Base-by-base conservation (phyloP, 2,113 vertebrate genomes). In the Rostratula benghalensis region DNA sequence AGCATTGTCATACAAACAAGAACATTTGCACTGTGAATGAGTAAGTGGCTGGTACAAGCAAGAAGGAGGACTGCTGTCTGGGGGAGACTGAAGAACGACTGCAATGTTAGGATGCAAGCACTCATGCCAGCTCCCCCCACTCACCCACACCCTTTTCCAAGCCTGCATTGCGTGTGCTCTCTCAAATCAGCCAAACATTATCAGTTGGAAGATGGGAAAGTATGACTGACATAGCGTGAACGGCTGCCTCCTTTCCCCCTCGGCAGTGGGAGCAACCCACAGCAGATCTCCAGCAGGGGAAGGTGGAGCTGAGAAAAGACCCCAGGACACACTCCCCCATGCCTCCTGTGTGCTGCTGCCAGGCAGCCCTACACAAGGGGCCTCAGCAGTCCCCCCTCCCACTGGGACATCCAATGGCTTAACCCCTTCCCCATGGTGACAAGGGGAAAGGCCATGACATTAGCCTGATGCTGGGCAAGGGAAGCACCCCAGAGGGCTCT, bases 261-360 rank as follows among this genome's bases (percentile, higher is more conserved):
- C 24, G 2, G 5, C 77, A 5, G 77, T 0, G 3, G 50, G 20
- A 64, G 53, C 60, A 3, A 3, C 1, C 59, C 83, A 2, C 68
- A 10, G 57, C 53, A 3, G 30, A 39, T 8, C 24, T 3, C 2
- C 0, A 31, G 53, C 63, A 21, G 17, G 9, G 51, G 13, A 67
- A 45, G 13, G 43, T 14, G 39, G 16, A n/a, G 69, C 50, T 20
- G 20, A 14, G 54, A 16, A 43, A 9, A 81, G 19, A 28, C 5
- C 45, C 17, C 0, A 1, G 1, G 2, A 1, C 31, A 9, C 21
- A 0, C 43, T 21, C 6, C 45, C 37, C n/a, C 4, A 1, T 0
- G 2, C 27, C 37, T 37, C 33, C 83, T 6, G 71, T 6, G 1
- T 43, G 10, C 13, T 25, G 20, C 30, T 3, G 9, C 0, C 69